Base-by-base conservation (phyloP, 2,797 vertebrate genomes). In the Pelobates cultripes region DNA sequence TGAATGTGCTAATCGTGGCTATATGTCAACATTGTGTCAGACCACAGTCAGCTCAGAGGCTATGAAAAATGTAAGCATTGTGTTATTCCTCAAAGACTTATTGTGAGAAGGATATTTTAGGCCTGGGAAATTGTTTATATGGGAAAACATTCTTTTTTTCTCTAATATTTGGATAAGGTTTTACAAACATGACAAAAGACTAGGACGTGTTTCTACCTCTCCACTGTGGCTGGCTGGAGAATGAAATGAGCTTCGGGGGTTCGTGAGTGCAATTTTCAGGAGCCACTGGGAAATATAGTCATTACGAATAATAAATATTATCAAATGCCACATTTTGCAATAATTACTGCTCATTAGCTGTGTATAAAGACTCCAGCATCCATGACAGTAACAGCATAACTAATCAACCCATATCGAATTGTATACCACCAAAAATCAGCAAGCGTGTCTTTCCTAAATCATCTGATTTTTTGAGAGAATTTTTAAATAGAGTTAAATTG, bases 131-230 rank as follows among this genome's bases (percentile, higher is more conserved):
- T 28, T 28, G 28, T 28, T 28, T 28, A 1, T 2, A 28, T 28
- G 28, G 28, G 28, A 28, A 28, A 28, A 7, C 9, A 14, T 57
- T 57, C 13, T 57, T 57, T 12, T 57, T 28, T 28, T 28, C 28
- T 28, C 28, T 28, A 28, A 28, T 28, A 28, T 28, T 28, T 28
- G 28, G 28, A 28, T 28, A 28, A 1, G 28, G 28, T 28, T 63
- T 43, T 15, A 45, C 43, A 75, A 47, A 76, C 42, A 47, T 28
- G 4, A 28, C 9, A 28, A 74, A 12, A 14, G 10, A 70, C 57
- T 9, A 44, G 61, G 72, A 80, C 47, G 57, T 51, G 75, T 80
- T 51, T 53, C 28, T 60, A 10, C n/a, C 17, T 61, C 63, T 75
- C 63, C 79, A 53, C n/a, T n/a, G n/a, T 3, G 78, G 10, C 15